Evolutionary conservation across 2,888 invertebrate genomes (phyloP).

Genomic region (Aphidoletes aphidimyza): DNA sequence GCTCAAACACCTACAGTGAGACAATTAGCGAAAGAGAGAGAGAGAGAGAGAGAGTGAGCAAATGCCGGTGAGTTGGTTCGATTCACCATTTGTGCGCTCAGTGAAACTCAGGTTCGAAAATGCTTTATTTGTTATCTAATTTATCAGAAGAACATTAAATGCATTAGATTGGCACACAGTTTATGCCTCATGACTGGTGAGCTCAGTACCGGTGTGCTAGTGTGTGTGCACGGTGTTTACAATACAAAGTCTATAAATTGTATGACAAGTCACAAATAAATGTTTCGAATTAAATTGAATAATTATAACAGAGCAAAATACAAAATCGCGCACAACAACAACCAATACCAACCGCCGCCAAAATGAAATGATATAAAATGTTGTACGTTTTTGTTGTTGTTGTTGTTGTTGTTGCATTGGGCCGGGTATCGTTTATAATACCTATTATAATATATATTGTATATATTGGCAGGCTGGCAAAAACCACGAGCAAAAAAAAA

Average conservation of each 20-base stretch:
- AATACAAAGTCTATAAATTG: slow-evolving; percentile 45
- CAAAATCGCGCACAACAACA: neutral
- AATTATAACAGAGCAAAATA: slow-evolving; percentile 43
- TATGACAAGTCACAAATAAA: slow-evolving; percentile 47
- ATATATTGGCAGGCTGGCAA: no score
- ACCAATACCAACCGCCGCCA: neutral
- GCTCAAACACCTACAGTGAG: neutral
- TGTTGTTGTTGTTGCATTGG: no score
- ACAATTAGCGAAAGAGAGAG: no score
- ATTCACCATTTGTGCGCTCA: no score
- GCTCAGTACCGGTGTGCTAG: neutral
- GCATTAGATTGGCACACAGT: slow-evolving; percentile 16
- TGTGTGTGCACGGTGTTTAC: neutral
- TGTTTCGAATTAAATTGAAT: slow-evolving; percentile 52
- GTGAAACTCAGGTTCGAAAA: no score
- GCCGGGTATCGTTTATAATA: no score
- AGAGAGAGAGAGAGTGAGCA: no score
- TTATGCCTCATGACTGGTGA: no score
- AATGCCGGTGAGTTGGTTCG: no score
- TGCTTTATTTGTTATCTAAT: slow-evolving; percentile 10
- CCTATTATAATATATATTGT: no score
- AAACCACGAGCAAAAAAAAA: neutral
- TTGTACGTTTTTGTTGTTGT: neutral
- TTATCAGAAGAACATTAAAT: slow-evolving; percentile 9
- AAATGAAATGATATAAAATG: slow-evolving; percentile 32